Evolutionary conservation across 2,888 invertebrate genomes (phyloP), one percentile per base, ranked within the genome.

Genomic region (Tetramorium bicarinatum): DNA sequence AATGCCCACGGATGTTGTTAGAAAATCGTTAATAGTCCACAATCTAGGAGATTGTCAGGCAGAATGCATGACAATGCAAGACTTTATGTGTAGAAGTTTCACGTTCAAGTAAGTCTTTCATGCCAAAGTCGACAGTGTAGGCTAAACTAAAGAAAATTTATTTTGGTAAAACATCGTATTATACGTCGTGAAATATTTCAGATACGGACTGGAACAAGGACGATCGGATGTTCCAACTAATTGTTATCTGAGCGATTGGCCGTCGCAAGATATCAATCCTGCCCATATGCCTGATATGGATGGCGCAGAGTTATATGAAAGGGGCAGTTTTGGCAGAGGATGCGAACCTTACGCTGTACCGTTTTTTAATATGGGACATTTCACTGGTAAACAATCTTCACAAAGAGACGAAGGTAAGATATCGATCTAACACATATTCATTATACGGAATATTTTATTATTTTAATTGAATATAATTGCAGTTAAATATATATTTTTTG

Each of bases 241-340:
- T 94, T 98, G 98, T 89, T 97, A 97, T 67, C 95, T 98, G 7
- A 97, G 97, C 0, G 97, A 98, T 87, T 97, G 97, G 95, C 96
- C 96, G 0, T 96, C 96, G 7, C 95, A 95, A 29, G 97, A 97
- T 64, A 96, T 98, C 82, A 96, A 97, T 91, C 96, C 96, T 62
- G 94, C 92, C 29, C 95, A 96, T 38, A 95, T 96, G 61, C 95
- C 96, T 6, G 97, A 97, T 86, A 95, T 92, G 89, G 90, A 95
- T 0, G 96, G 96, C 0, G 97, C 97, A 82, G 98, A 98, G 94
- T 95, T 98, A 38, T 98, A 98, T 89, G 97, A 98, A 85, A 95
- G 98, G 62, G 98, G 97, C 0, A 98, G 97, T 93, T 98, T 97
- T 90, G 98, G 98, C 0, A 96, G 97, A 76, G 98, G 98, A 0